phyloP scores from a whole-genome alignment of 37 sponge, comb jelly and placozoan species.

The Hexactinellida sp. region DNA sequence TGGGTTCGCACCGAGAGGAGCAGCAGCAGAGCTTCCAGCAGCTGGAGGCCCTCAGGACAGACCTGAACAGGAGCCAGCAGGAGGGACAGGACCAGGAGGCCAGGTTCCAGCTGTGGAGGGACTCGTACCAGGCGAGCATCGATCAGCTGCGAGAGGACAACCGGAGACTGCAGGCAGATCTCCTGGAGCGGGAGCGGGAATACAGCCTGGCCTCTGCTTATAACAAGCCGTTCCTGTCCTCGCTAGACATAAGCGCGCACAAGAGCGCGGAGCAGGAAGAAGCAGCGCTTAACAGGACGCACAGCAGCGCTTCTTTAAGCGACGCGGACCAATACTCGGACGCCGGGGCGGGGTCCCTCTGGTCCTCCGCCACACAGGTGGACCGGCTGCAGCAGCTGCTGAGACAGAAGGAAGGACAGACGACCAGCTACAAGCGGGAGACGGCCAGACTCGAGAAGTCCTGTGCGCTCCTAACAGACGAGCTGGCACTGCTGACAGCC shows the following conservation, averaged over 20 bases:
- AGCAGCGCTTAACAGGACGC: background rate
- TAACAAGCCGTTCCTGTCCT: background rate
- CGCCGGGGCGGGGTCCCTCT: background rate
- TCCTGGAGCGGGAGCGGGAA: background rate
- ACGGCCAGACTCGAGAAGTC: background rate
- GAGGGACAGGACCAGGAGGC: background rate
- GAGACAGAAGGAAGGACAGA: background rate
- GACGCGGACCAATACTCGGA: slow-evolving; percentile 9
- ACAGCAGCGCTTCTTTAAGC: background rate
- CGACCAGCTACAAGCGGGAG: background rate
- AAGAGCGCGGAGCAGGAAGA: background rate
- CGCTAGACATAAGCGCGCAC: background rate
- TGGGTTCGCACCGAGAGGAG: background rate
- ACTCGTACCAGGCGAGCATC: background rate
- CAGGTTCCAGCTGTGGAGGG: background rate
- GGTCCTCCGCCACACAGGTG: slow-evolving; percentile 1
- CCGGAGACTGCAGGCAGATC: background rate
- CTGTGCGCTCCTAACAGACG: background rate
- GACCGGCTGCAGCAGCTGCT: background rate
- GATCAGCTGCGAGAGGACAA: background rate
- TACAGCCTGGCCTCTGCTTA: background rate
- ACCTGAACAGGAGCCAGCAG: background rate
- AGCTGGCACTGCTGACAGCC: background rate
- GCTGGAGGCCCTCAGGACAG: background rate
- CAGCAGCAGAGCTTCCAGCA: background rate